Base-by-base conservation (phyloP, 2,113 vertebrate species). In the Grallaria varia region DNA sequence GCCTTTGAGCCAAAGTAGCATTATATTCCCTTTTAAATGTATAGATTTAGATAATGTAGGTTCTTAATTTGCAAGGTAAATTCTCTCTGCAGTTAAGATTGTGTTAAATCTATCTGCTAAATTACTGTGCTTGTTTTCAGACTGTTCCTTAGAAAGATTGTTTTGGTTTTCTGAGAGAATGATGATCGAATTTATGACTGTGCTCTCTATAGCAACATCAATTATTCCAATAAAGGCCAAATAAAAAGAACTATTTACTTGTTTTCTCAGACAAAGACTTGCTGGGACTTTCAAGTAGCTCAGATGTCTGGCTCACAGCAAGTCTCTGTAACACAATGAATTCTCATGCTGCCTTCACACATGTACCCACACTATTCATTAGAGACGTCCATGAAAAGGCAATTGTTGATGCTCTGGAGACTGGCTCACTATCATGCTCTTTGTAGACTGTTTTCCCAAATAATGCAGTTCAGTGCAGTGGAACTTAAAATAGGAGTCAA, bases 201-300 rank as follows among this genome's bases (percentile, higher is more conserved):
- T 84, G 66, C 79, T 96, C 84, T 94, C 59, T 92, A 69, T 79
- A 93, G 92, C 81, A 92, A 87, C 93, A 93, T 95, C 79, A 96
- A 72, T 95, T 96, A 93, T 93, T 95, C 87, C 58, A 95, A 93
- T 94, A 95, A 96, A 93, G 77, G 71, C 78, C 92, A 93, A 95
- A 91, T 79, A 95, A 84, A 94, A 75, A 28, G 89, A 94, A 76
- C 90, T 96, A 79, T 97, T 96, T 96, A 77, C 68, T 95, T 95
- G 73, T 93, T 97, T 96, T 92, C 86, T 91, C 73, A 88, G 68
- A 80, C 86, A 89, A 95, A 96, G 89, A 77, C 87, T 96, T 89
- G 50, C 91, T 75, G 83, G 53, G 76, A 84, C 83, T 96, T 94
- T 77, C 44, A 93, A 93, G 83, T 74, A 67, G 88, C 90, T 95